Evolutionary conservation across 2,888 invertebrate species (phyloP), one percentile per base, ranked within the genome.

Genomic region (Trichogramma dendrolimi): DNA sequence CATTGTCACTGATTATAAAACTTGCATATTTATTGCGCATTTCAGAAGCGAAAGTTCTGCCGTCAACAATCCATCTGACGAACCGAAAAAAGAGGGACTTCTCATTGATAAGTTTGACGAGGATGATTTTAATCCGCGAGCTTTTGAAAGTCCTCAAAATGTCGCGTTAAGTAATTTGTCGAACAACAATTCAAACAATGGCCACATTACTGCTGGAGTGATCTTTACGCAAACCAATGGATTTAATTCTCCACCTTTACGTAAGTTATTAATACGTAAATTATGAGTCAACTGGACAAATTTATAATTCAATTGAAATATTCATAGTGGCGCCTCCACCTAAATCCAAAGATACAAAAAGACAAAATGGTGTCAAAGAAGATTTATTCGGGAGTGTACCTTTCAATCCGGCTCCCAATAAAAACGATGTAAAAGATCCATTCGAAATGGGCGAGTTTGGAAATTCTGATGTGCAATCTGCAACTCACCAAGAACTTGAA

Each of bases 281-380:
- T 58, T 14, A 8, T 47, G 42, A 10, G 39, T 27, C 7, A 7
- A 41, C 39, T 8, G 3, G 11, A 49, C 14, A 38, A 43, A 43
- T 44, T 11, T 40, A 11, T n/a, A 55, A 55, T 44, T 7, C 27
- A 8, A 6, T 38, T 55, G 6, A 50, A 11, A 40, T 46, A 46
- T 46, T 82, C 83, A 6, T 79, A 94, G 94, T 94, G 85, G 92
- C 92, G 52, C 94, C 94, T 66, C 94, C 94, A 63, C 94, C 94
- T 62, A 92, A 92, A 79, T 85, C 89, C 6, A 77, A 80, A 63
- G 77, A 77, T 62, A 79, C 77, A 49, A 72, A 76, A 58, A 77
- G 80, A 52, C 80, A 79, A 43, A 79, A 80, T 72, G 69, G 84
- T 72, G 75, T 78, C 72, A 86, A 84, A 67, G 88, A 86, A 73